Evolutionary conservation across 1,140 invertebrate species (phyloP), one percentile per base, ranked within the genome.

Genomic region (Drosophila melanica): DNA sequence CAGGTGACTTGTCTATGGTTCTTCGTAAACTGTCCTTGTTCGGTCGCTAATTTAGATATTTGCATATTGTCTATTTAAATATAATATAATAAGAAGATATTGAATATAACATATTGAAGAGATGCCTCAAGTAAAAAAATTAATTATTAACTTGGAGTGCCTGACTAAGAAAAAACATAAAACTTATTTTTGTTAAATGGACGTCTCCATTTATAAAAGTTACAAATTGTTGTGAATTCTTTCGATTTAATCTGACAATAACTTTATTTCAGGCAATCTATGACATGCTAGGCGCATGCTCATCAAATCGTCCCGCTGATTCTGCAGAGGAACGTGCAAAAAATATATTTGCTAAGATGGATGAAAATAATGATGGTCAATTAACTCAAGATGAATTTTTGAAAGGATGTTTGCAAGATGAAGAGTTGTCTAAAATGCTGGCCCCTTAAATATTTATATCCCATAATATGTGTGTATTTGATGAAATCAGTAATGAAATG

Each of bases 261-360:
- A 37, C 11, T 16, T 50, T 45, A 12, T 81, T 90, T 94, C 30
- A 99, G 98, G 98, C 98, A 70, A 99, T 99, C 92, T 99, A 99
- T 93, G 98, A 99, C 92, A 99, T 99, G 98, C 93, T 98, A 87
- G 97, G 98, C 44, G 96, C 98, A 62, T 98, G 97, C 93, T 98
- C 97, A 79, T 97, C 97, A 92, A 98, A 98, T 93, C 93, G 97
- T 79, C 97, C 97, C 23, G 96, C 96, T 41, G 97, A 98, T 92
- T 97, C 96, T 14, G 98, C 99, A 11, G 97, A 99, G 91, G 98
- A 99, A 91, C 94, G 98, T 77, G 98, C 98, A 67, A 98, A 98
- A 93, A 99, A 98, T 92, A 99, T 99, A 77, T 99, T 99, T 93
- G 97, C 97, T 48, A 99, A 99, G 93, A 99, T 99, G 98, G 98